Evolutionary conservation across 2,797 vertebrate genomes (phyloP), one percentile per base, ranked within the genome.

Genomic region (Lemur catta): DNA sequence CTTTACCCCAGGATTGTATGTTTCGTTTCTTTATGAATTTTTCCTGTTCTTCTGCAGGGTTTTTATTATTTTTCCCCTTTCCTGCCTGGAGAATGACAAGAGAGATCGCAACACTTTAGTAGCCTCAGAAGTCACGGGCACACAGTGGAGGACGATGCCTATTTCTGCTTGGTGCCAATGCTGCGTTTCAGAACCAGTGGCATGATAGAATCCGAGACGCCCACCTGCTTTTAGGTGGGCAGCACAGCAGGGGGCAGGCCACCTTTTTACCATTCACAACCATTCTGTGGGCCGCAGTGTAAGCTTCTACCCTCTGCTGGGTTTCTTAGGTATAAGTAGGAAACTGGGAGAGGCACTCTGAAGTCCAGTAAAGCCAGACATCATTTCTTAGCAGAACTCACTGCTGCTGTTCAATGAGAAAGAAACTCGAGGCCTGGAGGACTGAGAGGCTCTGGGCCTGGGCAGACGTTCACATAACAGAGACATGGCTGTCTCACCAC

Each of bases 401-500:
- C 28, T 48, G 4, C n/a, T 87, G 85, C 17, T 76, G 82, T 90
- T 55, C 33, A 41, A 61, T 76, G 59, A 82, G 67, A 15, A 43
- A 94, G 12, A 59, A 7, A 55, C 10, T 67, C 18, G 30, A 65
- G 55, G 48, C 41, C 30, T 46, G 4, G 67, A 76, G 76, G 48
- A 28, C 90, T 52, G 46, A 52, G 20, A 52, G 1, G 15, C 26
- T 17, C 13, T 75, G 43, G 3, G 14, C 26, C 24, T 38, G 17
- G 1, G 0, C 0, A 7, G 57, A 61, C 15, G 46, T 18, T 61
- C 59, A 71, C 18, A 4, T 0, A 6, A 63, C 0, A 41, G 38
- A 4, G 24, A 14, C 28, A 50, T 9, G 0, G 0, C 71, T 0
- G 4, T 50, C 63, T 67, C 33, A 26, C 65, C 38, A 7, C 0